A percentile compares a stretch with the other conserved stretches of the same genome.
Evolutionary conservation across 2,888 invertebrate species (phyloP).

Genomic region (Thumatha senex): DNA sequence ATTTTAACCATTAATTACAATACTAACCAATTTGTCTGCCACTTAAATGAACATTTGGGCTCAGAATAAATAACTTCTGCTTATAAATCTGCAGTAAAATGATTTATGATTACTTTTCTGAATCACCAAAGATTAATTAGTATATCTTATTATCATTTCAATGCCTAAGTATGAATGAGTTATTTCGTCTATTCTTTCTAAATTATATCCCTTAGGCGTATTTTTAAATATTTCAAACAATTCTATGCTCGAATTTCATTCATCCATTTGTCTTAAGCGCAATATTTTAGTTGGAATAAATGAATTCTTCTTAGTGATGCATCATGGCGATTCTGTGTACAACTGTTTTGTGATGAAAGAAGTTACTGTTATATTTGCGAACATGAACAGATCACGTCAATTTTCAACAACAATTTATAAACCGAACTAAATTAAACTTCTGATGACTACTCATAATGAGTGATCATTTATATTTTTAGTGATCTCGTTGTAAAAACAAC

Average conservation of each 20-base stretch:
- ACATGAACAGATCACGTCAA: too few species aligned
- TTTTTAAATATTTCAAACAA: conserved; percentile 6
- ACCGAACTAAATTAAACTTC: too few species aligned
- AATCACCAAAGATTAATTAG: not conserved
- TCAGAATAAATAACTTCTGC: not conserved
- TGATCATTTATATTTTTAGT: too few species aligned
- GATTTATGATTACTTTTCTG: not conserved
- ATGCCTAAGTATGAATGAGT: not conserved
- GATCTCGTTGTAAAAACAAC: too few species aligned
- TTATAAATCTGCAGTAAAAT: not conserved
- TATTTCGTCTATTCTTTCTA: not conserved
- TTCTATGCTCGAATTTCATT: not conserved
- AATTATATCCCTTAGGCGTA: not conserved
- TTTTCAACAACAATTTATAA: too few species aligned
- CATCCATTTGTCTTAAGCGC: not conserved
- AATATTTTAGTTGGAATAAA: not conserved
- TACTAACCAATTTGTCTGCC: not conserved
- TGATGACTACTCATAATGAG: too few species aligned
- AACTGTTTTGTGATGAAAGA: not conserved
- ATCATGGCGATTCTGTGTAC: not conserved
- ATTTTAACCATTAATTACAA: not conserved
- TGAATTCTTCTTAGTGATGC: too few species aligned
- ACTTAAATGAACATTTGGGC: not conserved
- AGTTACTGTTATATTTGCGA: not conserved
- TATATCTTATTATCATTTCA: not conserved